Evolutionary conservation across 64 coral and sea anemone genomes (phyloP).

Genomic region (Hydrozoanthus tunicans): DNA sequence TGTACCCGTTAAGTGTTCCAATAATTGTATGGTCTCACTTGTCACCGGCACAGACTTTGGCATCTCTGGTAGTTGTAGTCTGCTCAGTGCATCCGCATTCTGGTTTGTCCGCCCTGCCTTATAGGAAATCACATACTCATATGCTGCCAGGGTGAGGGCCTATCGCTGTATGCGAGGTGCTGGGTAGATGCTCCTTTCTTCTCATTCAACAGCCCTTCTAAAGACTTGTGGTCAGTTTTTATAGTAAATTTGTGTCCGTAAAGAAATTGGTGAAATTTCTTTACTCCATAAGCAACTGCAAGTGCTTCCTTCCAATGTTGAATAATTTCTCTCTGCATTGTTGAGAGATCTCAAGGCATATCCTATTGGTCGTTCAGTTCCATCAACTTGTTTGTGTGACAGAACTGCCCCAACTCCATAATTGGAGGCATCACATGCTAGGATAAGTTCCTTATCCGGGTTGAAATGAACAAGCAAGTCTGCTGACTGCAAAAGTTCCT

Average conservation of each 20-base stretch:
- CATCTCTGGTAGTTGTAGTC: slow-evolving; percentile 19
- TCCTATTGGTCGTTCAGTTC: slow-evolving; percentile 55
- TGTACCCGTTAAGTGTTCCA: slow-evolving; percentile 46
- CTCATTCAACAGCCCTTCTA: slow-evolving; percentile 42
- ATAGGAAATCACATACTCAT: slow-evolving; percentile 62
- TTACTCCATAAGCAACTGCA: slow-evolving; percentile 64
- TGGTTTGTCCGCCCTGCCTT: slow-evolving; percentile 41
- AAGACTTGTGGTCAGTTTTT: slow-evolving; percentile 57
- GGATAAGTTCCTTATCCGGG: slow-evolving; percentile 31
- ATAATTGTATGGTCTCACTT: slow-evolving; percentile 38
- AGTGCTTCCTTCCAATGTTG: slow-evolving; percentile 61
- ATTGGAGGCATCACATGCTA: slow-evolving; percentile 58
- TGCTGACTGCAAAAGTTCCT: slow-evolving; percentile 42
- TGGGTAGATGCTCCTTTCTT: slow-evolving; percentile 28
- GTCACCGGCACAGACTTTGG: slow-evolving; percentile 1
- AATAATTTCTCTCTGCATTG: slow-evolving; percentile 54
- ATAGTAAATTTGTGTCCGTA: slow-evolving; percentile 49
- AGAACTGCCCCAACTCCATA: slow-evolving; percentile 55
- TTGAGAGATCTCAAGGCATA: slow-evolving; percentile 59
- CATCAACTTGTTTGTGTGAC: slow-evolving; percentile 41
- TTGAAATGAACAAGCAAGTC: slow-evolving; percentile 60
- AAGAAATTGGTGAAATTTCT: slow-evolving; percentile 79
- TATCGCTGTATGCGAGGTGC: slow-evolving; percentile 64
- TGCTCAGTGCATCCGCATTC: slow-evolving; percentile 65
- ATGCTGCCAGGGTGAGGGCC: slow-evolving; percentile 61